Evolutionary conservation across 92 coral and sea anemone species (phyloP).

Genomic region (Umimayanthus kanabou): DNA sequence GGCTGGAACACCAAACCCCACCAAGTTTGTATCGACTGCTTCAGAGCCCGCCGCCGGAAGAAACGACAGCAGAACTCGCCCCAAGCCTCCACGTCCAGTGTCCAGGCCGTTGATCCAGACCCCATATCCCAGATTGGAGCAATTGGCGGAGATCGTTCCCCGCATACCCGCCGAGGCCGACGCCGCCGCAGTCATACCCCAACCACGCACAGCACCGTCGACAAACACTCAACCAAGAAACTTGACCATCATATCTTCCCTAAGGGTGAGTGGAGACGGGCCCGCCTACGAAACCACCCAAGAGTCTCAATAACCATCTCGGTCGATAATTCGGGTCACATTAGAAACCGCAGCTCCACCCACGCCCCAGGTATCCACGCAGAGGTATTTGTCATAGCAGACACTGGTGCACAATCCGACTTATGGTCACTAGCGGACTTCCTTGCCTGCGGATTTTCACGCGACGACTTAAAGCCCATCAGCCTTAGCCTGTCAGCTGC

Average conservation of each 20-base stretch:
- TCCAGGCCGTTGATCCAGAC: slow-evolving; percentile 41
- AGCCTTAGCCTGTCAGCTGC: too few relatives aligned
- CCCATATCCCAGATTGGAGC: slow-evolving; percentile 59
- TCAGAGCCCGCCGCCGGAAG: slow-evolving; percentile 48
- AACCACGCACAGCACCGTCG: background rate
- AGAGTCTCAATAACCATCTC: too few relatives aligned
- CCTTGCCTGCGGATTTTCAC: too few relatives aligned
- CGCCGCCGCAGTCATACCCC: background rate
- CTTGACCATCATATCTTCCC: slow-evolving; percentile 8
- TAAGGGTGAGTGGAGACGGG: slow-evolving; percentile 9
- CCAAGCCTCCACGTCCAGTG: slow-evolving; percentile 30
- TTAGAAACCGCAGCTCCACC: too few relatives aligned
- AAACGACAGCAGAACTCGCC: slow-evolving; percentile 39
- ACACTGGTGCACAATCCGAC: too few relatives aligned
- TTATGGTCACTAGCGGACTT: too few relatives aligned
- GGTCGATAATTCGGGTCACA: too few relatives aligned
- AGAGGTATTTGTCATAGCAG: too few relatives aligned
- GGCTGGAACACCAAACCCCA: slow-evolving; percentile 75
- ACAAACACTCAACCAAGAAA: background rate
- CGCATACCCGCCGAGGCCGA: background rate
- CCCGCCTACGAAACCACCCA: slow-evolving; percentile 35
- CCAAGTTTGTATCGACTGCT: slow-evolving; percentile 63
- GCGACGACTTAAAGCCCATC: too few relatives aligned
- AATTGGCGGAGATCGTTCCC: background rate
- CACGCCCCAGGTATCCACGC: too few relatives aligned